Percentiles rank a stretch among this genome's conserved stretches.
phyloP scores from a whole-genome alignment of 2,113 vertebrate species.

The Xenopus laevis region DNA sequence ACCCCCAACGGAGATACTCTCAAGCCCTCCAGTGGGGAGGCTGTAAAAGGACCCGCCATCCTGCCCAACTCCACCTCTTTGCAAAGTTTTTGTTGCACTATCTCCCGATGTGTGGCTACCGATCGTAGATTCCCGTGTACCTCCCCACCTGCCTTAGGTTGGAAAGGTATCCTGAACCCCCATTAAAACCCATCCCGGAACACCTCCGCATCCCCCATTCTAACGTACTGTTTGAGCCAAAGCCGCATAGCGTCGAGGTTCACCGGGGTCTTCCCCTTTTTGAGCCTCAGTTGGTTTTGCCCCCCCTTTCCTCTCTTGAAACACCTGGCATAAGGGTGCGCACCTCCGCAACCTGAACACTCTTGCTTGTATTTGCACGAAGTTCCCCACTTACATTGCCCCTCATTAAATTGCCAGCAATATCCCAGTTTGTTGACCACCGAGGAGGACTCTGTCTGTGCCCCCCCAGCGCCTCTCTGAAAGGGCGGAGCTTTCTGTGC shows the following conservation, averaged over 20 bases:
- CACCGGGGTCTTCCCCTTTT: neutral
- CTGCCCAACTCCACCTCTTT: neutral
- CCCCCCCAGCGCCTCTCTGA: neutral
- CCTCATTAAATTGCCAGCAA: neutral
- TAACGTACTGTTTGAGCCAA: neutral
- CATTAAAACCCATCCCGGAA: neutral
- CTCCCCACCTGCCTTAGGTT: too few species aligned
- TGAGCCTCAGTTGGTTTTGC: too few species aligned
- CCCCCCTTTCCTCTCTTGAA: neutral
- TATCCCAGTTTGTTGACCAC: neutral
- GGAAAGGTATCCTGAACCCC: neutral
- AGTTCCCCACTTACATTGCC: neutral
- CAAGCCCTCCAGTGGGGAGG: neutral
- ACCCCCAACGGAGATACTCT: neutral
- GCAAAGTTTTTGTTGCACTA: neutral
- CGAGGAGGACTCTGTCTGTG: accelerated
- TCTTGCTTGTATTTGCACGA: neutral
- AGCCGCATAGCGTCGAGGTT: neutral
- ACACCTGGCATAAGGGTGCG: neutral
- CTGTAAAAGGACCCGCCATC: neutral
- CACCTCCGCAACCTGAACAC: neutral
- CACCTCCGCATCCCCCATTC: neutral
- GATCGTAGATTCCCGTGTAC: neutral
- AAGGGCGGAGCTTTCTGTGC: too few species aligned
- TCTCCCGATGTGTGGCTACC: neutral